Base-by-base conservation (phyloP, 1,140 invertebrate genomes). In the Cydia amplana region DNA sequence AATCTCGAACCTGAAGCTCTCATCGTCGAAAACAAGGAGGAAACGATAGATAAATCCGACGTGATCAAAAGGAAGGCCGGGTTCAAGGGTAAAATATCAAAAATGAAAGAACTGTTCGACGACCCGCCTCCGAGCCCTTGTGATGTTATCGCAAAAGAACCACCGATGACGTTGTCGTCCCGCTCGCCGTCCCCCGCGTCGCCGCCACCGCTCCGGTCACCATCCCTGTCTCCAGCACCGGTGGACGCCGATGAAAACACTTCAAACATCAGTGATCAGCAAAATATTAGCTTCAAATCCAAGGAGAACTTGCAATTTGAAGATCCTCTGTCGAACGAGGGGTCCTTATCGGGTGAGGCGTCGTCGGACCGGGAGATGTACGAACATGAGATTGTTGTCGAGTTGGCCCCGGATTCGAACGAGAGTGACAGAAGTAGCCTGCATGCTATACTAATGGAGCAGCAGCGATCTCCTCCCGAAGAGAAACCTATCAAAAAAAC, bases 21-120 rank as follows among this genome's bases (percentile, higher is more conserved):
- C 2, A 3, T 23, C 18, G 18, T 60, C n/a, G 18, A 23, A 60
- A 12, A 60, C 20, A 23, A 23, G 6, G 18, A 55, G 2, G 16
- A 60, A 2, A 10, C 9, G 55, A 3, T 12, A 23, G 20, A 10
- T 20, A 70, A 70, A 36, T 36, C n/a, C 16, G 65, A 70, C 10
- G 28, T 70, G 0, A 70, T 36, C 12, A 40, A 70, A 32, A 70
- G 12, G 32, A 70, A 20, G 36, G 2, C 32, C 5, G n/a, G 28
- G 12, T n/a, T 67, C 25, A 67, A 16, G 14, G 64, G 7, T n/a
- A 67, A 6, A 67, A 14, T n/a, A 36, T 67, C 64, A 14, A 70
- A 70, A 70, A 36, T 70, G 65, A 36, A 70, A 36, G 32, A 36
- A 70, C 65, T 70, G n/a, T 70, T 70, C 18, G 65, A 36, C 16